These are phyloP conservation scores for Bufotes viridis DNA, from an alignment of 2,797 vertebrate species.

Conservation along the genomic window DNA sequence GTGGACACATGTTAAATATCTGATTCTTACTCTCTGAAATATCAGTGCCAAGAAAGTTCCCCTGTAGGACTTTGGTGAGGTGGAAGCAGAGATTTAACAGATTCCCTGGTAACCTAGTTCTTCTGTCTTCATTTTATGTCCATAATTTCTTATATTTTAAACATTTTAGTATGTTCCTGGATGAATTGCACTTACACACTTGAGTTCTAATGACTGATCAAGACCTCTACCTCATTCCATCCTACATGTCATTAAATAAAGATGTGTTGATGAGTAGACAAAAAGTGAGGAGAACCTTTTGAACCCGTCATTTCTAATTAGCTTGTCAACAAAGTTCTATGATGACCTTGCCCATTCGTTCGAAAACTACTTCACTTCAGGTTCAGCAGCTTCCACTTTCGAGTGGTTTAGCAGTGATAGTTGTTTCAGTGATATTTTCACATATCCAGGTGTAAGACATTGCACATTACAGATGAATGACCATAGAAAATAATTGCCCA, in stretches of 20 bases:
- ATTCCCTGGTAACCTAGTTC: no score
- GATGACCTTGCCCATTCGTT: conserved; percentile 24
- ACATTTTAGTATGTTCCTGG: not conserved
- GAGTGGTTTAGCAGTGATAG: not conserved
- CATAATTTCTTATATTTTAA: not conserved
- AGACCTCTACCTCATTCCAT: conserved; percentile 12
- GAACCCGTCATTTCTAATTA: conserved; percentile 46
- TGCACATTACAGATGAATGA: not conserved
- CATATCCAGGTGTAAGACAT: conserved; percentile 1
- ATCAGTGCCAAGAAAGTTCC: no score
- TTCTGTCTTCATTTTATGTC: not conserved
- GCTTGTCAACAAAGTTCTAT: conserved; percentile 36
- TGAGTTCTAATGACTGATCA: conserved; percentile 34
- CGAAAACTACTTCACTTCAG: not conserved
- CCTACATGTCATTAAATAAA: conserved; percentile 15
- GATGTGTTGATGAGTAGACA: conserved; percentile 37
- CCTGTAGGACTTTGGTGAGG: no score
- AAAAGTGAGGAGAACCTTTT: conserved; percentile 37
- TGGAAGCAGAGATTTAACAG: no score
- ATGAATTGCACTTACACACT: conserved; percentile 19
- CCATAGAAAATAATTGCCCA: not conserved
- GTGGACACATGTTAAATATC: no score
- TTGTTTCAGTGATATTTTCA: not conserved
- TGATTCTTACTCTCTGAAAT: no score
- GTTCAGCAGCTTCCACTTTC: conserved; percentile 31